Conservation (phyloP, 2,797 vertebrate genomes). For the Clarias fuscus region DNA sequence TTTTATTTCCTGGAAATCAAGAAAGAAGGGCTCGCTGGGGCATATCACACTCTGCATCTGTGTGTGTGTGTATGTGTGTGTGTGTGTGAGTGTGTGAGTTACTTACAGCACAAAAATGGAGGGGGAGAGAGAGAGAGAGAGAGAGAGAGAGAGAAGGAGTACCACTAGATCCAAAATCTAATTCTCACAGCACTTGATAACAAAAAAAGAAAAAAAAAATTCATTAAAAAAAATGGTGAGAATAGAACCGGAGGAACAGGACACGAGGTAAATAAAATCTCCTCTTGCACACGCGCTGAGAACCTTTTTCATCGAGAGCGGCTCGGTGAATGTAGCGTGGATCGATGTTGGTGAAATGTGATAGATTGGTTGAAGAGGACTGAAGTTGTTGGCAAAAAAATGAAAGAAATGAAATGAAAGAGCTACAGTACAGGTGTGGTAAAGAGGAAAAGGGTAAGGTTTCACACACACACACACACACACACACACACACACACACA, state of each 20-base stretch:
- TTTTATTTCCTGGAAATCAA: constrained; percentile 11
- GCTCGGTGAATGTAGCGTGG: background rate
- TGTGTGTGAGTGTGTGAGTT: background rate
- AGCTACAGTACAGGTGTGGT: background rate
- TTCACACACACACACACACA: background rate
- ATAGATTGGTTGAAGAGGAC: background rate
- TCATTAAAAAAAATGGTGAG: background rate
- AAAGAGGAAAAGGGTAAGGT: background rate
- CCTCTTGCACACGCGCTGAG: background rate
- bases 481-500: background rate
- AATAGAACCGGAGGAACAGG: background rate
- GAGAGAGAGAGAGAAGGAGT: no score
- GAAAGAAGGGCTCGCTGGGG: background rate
- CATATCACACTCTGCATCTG: background rate
- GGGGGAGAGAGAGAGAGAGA: no score
- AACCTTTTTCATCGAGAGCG: background rate
- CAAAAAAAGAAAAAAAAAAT: background rate
- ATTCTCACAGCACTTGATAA: background rate
- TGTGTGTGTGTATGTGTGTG: background rate
- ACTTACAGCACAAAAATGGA: background rate
- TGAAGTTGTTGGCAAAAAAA: background rate
- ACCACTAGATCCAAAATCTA: background rate
- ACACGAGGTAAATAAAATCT: background rate
- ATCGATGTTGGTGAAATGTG: background rate
- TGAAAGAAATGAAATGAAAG: background rate